Evolutionary conservation across 2,888 invertebrate species (phyloP).

Genomic region (Pardosa pseudoannulata): DNA sequence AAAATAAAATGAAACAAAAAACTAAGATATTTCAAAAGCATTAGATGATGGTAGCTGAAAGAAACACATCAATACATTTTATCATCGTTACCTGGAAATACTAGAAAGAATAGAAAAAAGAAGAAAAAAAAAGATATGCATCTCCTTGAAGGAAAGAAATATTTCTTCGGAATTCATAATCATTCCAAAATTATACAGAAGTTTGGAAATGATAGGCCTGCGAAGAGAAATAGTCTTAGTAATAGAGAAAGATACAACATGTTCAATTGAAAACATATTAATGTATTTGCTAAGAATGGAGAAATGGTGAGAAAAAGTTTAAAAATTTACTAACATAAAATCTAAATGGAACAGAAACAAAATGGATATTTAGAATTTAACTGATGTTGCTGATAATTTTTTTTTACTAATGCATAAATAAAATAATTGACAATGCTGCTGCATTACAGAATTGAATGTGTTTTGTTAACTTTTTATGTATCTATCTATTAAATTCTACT

Average conservation of each 20-base stretch:
- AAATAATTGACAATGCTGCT: no score
- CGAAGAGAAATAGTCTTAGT: constrained; percentile 38
- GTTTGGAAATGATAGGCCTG: constrained; percentile 13
- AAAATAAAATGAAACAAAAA: background rate
- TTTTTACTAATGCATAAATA: no score
- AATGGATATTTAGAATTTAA: no score
- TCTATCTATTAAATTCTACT: no score
- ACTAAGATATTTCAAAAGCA: background rate
- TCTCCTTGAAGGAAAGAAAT: constrained; percentile 28
- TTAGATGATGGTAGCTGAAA: background rate
- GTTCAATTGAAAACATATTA: no score
- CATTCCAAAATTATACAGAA: constrained; percentile 12
- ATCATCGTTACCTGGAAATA: background rate
- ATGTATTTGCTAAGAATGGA: no score
- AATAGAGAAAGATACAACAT: background rate
- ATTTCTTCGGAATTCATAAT: constrained; percentile 27
- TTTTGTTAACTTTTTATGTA: no score
- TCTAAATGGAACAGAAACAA: no score
- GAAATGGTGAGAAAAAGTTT: no score
- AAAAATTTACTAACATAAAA: no score
- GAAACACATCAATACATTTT: background rate
- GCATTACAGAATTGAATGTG: no score
- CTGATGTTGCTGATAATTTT: no score
- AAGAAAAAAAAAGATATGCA: constrained; percentile 17
- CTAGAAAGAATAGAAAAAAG: constrained; percentile 6